Percentiles rank a stretch among this genome's conserved stretches.
These are phyloP conservation scores for Ornithorhynchus anatinus DNA, from an alignment of 2,113 vertebrate genomes.

Conservation along the genomic window DNA sequence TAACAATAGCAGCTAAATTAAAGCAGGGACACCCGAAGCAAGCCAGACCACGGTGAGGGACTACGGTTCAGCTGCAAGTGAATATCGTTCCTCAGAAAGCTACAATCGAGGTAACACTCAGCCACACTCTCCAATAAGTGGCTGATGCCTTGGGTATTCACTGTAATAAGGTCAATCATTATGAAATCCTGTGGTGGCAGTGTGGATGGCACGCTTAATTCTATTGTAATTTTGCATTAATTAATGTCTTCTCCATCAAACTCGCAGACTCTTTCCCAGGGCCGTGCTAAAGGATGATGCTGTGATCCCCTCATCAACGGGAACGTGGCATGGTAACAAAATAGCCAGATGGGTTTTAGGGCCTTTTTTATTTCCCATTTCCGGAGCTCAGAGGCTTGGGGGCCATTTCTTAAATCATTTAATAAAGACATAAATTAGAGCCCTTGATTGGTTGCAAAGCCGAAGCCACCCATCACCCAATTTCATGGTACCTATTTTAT, in stretches of 20 bases:
- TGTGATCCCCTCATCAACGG: not conserved
- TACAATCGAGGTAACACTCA: not conserved
- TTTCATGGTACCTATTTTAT: not conserved
- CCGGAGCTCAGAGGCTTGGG: not conserved
- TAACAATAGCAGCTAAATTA: slow-evolving; percentile 22
- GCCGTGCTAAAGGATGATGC: slow-evolving; percentile 20
- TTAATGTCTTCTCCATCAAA: slow-evolving; percentile 31
- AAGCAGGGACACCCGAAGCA: slow-evolving; percentile 23
- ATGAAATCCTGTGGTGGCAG: not conserved
- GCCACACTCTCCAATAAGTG: not conserved
- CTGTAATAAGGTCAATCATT: slow-evolving; percentile 10
- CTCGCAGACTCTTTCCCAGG: slow-evolving; percentile 6
- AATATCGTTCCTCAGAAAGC: slow-evolving; percentile 5
- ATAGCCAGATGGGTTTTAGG: not conserved
- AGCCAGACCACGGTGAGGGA: slow-evolving; percentile 1
- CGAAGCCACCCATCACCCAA: slow-evolving; percentile 1
- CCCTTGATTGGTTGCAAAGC: not conserved
- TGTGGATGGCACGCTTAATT: slow-evolving; percentile 24
- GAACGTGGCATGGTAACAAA: not conserved
- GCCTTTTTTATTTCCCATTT: not conserved
- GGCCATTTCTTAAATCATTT: not conserved
- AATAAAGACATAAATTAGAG: not conserved
- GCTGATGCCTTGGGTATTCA: not conserved
- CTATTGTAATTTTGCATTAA: slow-evolving; percentile 40
- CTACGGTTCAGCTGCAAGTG: not conserved